Conservation (phyloP, 2,113 vertebrate species). For the Hippopotamus amphibius region DNA sequence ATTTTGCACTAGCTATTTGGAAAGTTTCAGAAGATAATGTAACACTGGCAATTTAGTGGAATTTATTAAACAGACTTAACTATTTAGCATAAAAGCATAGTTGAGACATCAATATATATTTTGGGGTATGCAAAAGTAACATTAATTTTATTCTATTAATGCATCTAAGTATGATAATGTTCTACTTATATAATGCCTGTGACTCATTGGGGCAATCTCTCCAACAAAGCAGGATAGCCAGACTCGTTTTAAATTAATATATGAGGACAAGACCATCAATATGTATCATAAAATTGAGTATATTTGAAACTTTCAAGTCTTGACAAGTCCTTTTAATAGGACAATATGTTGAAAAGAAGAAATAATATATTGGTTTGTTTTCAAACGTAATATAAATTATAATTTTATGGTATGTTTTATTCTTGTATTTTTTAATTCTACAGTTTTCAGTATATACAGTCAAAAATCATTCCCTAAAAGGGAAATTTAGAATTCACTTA, state of each 20-base stretch:
- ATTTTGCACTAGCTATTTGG: conserved; percentile 14
- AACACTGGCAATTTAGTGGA: neutral
- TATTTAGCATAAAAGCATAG: conserved; percentile 5
- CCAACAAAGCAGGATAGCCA: neutral
- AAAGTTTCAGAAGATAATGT: conserved; percentile 25
- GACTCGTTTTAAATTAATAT: neutral
- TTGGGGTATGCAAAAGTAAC: neutral
- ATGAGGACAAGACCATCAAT: neutral
- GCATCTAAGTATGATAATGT: neutral
- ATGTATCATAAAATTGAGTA: neutral
- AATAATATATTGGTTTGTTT: neutral
- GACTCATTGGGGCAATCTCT: neutral
- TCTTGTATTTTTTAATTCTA: neutral
- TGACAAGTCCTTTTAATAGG: neutral
- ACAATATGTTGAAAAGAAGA: neutral
- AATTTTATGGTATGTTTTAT: neutral
- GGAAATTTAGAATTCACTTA: neutral
- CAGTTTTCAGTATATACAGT: neutral
- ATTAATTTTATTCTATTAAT: neutral
- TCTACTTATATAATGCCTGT: neutral
- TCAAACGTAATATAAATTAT: conserved; percentile 6
- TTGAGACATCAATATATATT: neutral
- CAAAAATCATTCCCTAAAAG: neutral
- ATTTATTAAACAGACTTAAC: neutral
- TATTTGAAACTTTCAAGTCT: neutral